Conservation (phyloP, 92 coral and sea anemone species). For the Umimayanthus chanpuru region DNA sequence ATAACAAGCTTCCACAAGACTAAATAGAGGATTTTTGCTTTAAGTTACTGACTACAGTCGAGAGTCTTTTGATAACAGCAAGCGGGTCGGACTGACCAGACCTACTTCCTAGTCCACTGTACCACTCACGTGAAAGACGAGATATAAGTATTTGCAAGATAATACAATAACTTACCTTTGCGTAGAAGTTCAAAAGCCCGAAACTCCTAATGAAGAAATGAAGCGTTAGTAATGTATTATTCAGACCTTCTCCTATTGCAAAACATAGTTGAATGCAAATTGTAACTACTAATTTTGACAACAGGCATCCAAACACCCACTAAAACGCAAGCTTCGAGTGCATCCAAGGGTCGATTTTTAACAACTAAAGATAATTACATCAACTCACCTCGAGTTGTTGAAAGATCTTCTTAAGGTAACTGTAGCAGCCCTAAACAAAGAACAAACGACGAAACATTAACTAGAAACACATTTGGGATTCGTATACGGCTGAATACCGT, state of each 20-base stretch:
- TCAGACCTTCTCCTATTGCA: not conserved
- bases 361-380: not conserved
- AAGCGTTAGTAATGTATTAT: not conserved
- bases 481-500: too few species aligned
- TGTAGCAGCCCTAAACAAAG: constrained; percentile 82
- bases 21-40: not conserved
- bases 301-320: not conserved
- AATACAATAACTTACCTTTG: constrained; percentile 72
- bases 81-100: not conserved
- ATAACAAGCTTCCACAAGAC: too few species aligned
- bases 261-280: not conserved
- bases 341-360: not conserved
- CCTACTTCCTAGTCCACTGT: not conserved
- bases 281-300: not conserved
- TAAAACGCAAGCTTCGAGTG: not conserved
- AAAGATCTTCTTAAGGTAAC: constrained; percentile 95
- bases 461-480: too few species aligned
- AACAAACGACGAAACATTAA: not conserved
- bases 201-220: constrained; percentile 65
- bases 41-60: not conserved
- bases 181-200: constrained; percentile 98
- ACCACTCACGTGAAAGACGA: not conserved
- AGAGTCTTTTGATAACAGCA: not conserved
- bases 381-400: constrained; percentile 88
- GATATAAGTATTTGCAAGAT: too few species aligned